Evolutionary conservation across 2,113 vertebrate genomes (phyloP), one percentile per base, ranked within the genome.

Genomic region (Merops nubicus): DNA sequence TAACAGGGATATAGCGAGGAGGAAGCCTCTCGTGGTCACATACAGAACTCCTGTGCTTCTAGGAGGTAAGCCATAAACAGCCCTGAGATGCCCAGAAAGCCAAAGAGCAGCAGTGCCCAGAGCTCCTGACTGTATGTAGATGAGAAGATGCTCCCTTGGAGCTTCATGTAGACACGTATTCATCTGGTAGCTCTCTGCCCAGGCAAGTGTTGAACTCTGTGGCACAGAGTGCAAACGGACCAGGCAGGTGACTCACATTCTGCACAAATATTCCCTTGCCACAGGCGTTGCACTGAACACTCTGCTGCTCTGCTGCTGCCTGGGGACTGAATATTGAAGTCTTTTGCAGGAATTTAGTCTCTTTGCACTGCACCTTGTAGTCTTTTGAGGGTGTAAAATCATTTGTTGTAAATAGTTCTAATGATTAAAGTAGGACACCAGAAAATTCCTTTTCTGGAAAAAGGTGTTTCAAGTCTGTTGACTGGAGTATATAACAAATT

Each of bases 181-280:
- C 38, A 33, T 42, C 50, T 67, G 15, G 54, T 20, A 42, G 53
- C 8, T 67, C 3, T 1, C 13, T 7, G 42, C 38, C 26, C 25
- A 70, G 33, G 10, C 28, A 34, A 54, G 47, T 3, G 8, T 54
- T 69, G 17, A 9, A 36, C 14, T 59, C 54, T n/a, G n/a, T n/a
- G n/a, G n/a, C n/a, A n/a, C 2, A 36, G 34, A 13, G 13, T 29
- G 63, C 17, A 34, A 33, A 21, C 0, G 0, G 36, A 42, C 9
- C 22, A 2, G 1, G 4, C 51, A 54, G 33, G 45, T 59, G 28
- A 76, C 40, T 48, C 14, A n/a, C 13, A 40, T 69, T 89, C 69
- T 73, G 31, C 43, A 45, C 40, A 84, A 43, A 28, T 1, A 4
- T 64, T 64, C 60, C 48, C 13, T 10, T 21, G 26, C 31, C 12